Evolutionary conservation across 2,113 vertebrate species (phyloP).

Genomic region (Istiophorus platypterus): DNA sequence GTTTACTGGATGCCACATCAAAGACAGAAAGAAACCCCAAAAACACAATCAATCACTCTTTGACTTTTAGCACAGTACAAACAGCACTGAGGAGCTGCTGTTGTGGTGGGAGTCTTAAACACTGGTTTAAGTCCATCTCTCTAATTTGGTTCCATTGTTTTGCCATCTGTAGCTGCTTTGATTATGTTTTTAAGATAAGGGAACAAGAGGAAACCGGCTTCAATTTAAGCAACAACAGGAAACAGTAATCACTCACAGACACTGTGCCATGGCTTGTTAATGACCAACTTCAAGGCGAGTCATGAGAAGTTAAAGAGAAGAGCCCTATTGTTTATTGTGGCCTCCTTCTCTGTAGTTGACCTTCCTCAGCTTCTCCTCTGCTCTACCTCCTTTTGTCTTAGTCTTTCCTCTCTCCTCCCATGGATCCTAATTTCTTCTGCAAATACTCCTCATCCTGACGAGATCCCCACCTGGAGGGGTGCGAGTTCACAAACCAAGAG

Average conservation of each 20-base stretch:
- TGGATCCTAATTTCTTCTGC: neutral
- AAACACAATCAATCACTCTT: slow-evolving; percentile 14
- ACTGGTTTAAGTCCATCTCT: neutral
- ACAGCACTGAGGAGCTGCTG: neutral
- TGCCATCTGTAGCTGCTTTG: slow-evolving; percentile 41
- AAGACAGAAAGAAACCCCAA: slow-evolving; percentile 16
- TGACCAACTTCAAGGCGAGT: slow-evolving; percentile 82
- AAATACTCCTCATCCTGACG: neutral
- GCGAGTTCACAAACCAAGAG: neutral
- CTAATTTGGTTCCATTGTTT: slow-evolving; percentile 51
- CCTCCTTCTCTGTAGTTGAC: slow-evolving; percentile 50
- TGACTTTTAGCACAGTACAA: slow-evolving; percentile 23
- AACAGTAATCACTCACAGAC: slow-evolving; percentile 81
- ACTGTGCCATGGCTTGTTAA: slow-evolving; percentile 80
- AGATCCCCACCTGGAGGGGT: neutral
- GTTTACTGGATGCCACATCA: slow-evolving; percentile 23
- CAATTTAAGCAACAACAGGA: slow-evolving; percentile 85
- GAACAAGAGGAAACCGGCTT: slow-evolving; percentile 80
- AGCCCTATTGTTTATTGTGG: slow-evolving; percentile 57
- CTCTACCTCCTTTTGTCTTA: slow-evolving; percentile 43
- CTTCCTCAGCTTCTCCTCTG: slow-evolving; percentile 36
- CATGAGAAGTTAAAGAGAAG: slow-evolving; percentile 65
- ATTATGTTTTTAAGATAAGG: slow-evolving; percentile 64
- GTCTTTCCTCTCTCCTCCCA: slow-evolving; percentile 35
- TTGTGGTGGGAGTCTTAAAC: neutral